Evolutionary conservation across 2,888 invertebrate species (phyloP), one percentile per base, ranked within the genome.

Genomic region (Drosophila nr. fundita): DNA sequence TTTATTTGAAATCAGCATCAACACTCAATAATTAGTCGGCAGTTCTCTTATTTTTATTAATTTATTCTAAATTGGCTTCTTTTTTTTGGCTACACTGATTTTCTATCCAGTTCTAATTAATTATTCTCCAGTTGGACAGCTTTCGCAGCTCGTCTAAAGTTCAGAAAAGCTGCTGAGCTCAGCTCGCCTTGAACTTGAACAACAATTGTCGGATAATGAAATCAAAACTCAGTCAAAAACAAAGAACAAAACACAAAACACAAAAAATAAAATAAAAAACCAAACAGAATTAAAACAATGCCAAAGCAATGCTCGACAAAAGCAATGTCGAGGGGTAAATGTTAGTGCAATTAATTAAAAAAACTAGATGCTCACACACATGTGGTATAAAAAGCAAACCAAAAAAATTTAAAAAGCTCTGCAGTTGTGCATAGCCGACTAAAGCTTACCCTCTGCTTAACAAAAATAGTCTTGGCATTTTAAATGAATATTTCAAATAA

Each of bases 331-430:
- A 65, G 62, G 75, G 83, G 54, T 38, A 71, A 59, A 82, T 82
- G 85, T 78, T 87, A 82, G 87, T 80, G 84, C 88, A 85, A 88
- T 85, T 88, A 85, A 85, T 85, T 85, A 85, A 85, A 84, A 84
- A 85, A 85, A 49, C 49, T 49, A 49, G 27, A 49, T 49, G 49
- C 49, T 27, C 49, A 29, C 27, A 49, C 49, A 49, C 27, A 49
- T 49, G 49, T 5, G 27, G 27, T 10, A 29, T 29, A 29, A 54
- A 63, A 63, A 4, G 15, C 24, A 1, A 45, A 45, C 15, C 64
- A 65, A 29, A 21, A 24, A 18, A 1, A 18, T 4, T 8, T 4
- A 2, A 32, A 18, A 48, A 40, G 7, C 15, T n/a, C 5, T 42
- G 21, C 11, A 18, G 18, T 49, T 18, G 49, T 10, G 18, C 18